Conservation (phyloP, 2,888 invertebrate species). For the Cephus spinipes region DNA sequence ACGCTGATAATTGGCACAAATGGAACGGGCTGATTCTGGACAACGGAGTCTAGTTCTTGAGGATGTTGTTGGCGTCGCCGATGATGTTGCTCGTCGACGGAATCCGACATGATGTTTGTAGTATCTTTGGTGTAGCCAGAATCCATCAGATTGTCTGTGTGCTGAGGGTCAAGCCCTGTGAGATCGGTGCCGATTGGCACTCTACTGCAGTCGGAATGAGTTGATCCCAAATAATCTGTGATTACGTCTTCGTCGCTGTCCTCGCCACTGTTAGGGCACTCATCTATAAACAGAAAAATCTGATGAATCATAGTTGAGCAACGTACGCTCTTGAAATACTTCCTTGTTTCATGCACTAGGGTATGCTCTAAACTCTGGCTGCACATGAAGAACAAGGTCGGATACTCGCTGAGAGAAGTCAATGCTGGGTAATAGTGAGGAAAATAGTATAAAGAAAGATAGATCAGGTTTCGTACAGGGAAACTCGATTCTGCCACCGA, state of each 20-base stretch:
- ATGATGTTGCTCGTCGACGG: conserved; percentile 39
- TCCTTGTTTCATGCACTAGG: no score
- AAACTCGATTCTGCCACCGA: no score
- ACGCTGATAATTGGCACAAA: conserved; percentile 88
- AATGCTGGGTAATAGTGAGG: no score
- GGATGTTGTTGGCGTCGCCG: conserved; percentile 35
- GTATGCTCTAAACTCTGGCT: no score
- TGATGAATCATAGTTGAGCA: no score
- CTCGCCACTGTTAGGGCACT: conserved; percentile 76
- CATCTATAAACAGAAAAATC: conserved; percentile 68
- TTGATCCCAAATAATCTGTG: conserved; percentile 75
- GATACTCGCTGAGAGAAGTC: no score
- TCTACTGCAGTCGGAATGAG: conserved; percentile 55
- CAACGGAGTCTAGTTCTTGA: conserved; percentile 43
- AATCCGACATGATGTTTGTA: conserved; percentile 54
- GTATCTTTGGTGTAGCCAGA: conserved; percentile 59
- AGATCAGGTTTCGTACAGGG: no score
- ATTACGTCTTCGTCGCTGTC: conserved; percentile 86
- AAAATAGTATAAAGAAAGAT: no score
- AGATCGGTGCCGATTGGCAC: conserved; percentile 48
- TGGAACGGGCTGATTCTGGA: conserved; percentile 59
- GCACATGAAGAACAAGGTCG: no score
- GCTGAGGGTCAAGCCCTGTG: conserved; percentile 48
- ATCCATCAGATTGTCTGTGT: conserved; percentile 41
- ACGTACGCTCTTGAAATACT: no score